Evolutionary conservation across 2,797 vertebrate species (phyloP).

Genomic region (Etheostoma perlongum): DNA sequence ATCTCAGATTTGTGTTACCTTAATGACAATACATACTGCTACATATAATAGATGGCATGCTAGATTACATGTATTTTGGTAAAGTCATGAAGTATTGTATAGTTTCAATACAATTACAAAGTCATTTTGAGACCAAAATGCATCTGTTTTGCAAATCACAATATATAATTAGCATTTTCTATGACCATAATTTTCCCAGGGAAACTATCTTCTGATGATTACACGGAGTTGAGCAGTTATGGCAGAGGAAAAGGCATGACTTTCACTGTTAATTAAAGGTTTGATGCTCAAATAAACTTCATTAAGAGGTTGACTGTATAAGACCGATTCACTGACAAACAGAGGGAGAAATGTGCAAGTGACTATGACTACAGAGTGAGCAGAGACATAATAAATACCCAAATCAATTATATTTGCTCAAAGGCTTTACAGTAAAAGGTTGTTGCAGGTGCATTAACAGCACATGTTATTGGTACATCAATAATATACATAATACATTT

Average conservation of each 20-base stretch:
- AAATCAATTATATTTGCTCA: not conserved
- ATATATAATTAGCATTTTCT: not conserved
- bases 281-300: not conserved
- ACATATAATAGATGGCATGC: not conserved
- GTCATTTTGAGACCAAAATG: not conserved
- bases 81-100: not conserved
- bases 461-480: not conserved
- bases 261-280: slow-evolving; percentile 4
- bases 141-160: slow-evolving; percentile 5
- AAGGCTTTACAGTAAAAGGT: slow-evolving; percentile 4
- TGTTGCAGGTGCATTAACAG: not conserved
- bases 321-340: not conserved
- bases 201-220: not conserved
- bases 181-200: not conserved
- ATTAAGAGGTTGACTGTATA: not conserved
- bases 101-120: not conserved
- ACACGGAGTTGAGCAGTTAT: not conserved
- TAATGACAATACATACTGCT: not conserved
- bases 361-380: not conserved
- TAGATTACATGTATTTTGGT: not conserved
- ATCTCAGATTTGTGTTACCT: not conserved
- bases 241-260: not conserved
- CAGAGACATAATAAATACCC: slow-evolving; percentile 12
- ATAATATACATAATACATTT: not conserved
- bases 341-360: not conserved